Conservation (phyloP, 2,797 vertebrate genomes). For the Tympanoctomys barrerae region DNA sequence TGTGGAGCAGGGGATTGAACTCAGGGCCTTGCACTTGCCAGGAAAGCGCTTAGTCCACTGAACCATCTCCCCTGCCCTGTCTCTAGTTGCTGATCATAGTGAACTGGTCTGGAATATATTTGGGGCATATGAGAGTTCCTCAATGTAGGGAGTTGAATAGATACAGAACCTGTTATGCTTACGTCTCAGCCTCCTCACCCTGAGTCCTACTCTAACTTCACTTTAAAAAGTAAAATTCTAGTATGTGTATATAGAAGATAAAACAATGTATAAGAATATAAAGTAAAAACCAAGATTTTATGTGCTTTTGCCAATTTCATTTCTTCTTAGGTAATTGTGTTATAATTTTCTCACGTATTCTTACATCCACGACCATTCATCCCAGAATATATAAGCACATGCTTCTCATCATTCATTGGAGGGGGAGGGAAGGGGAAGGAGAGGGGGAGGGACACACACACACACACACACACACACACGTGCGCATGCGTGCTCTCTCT, state of each 20-base stretch:
- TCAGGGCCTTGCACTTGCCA: too few species aligned
- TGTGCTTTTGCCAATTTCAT: not conserved
- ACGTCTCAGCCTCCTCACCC: not conserved
- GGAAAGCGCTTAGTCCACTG: too few species aligned
- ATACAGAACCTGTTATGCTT: not conserved
- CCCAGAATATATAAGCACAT: not conserved
- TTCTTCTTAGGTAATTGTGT: not conserved
- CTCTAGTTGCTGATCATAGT: not conserved
- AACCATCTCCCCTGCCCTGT: too few species aligned
- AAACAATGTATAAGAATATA: not conserved
- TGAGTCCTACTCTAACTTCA: not conserved
- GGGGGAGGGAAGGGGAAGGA: too few species aligned
- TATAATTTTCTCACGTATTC: not conserved
- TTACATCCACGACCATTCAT: not conserved
- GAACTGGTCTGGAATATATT: not conserved
- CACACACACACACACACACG: not conserved
- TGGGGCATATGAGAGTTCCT: not conserved
- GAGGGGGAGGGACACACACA: not conserved
- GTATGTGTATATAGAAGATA: not conserved
- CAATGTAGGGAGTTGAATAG: not conserved
- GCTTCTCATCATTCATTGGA: not conserved
- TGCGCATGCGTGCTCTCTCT: not conserved
- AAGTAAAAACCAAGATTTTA: not conserved
- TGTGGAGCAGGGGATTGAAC: too few species aligned
- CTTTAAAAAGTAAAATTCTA: slow-evolving; percentile 29